Percentiles rank a stretch among this genome's conserved stretches.
phyloP scores from a whole-genome alignment of 1,140 invertebrate genomes.

The Copidosoma floridanum region DNA sequence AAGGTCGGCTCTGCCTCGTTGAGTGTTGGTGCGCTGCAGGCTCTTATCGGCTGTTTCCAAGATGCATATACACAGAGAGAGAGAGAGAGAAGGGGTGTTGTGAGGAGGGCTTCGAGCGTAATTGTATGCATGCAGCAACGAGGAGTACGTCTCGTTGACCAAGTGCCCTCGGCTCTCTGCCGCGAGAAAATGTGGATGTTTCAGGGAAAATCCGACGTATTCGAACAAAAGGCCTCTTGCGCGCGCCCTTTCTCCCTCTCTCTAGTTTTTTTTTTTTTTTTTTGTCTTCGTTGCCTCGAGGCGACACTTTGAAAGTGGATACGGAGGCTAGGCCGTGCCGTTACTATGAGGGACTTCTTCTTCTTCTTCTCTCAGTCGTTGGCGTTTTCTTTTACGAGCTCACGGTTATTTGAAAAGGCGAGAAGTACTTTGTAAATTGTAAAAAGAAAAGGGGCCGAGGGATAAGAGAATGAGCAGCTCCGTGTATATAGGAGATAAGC shows the following conservation, averaged over 20 bases:
- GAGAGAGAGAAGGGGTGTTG: neutral
- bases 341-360: no score
- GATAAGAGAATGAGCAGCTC: no score
- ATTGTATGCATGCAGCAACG: no score
- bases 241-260: no score
- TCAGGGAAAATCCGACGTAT: slow-evolving; percentile 6
- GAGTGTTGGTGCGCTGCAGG: slow-evolving; percentile 28
- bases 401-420: neutral
- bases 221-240: no score
- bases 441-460: no score
- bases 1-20: slow-evolving; percentile 35
- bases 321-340: no score
- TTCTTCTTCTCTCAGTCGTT: neutral
- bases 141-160: slow-evolving; percentile 19
- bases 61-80: slow-evolving; percentile 32
- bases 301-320: no score
- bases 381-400: neutral
- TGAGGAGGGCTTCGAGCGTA: no score
- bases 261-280: no score
- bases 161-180: slow-evolving; percentile 12
- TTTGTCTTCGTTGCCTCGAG: no score
- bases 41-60: slow-evolving; percentile 43
- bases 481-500: no score
- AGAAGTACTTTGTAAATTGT: neutral
- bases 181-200: slow-evolving; percentile 10